phyloP scores from a whole-genome alignment of 2,888 invertebrate species.

The Diachrysia chrysitis region DNA sequence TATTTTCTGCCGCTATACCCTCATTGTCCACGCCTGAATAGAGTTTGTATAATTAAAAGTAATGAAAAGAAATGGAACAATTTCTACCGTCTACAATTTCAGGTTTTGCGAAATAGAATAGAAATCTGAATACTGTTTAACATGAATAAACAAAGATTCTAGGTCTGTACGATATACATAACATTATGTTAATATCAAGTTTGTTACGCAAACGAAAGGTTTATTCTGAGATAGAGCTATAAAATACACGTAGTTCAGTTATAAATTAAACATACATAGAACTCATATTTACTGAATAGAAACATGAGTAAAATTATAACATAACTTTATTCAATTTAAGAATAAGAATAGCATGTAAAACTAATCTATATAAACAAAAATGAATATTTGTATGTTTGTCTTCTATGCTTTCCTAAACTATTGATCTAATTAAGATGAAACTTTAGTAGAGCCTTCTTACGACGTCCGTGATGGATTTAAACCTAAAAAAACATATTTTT shows the following conservation, averaged over 20 bases:
- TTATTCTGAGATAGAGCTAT: constrained; percentile 19
- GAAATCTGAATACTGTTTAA: constrained; percentile 27
- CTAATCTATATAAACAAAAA: too few species aligned
- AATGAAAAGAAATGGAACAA: constrained; percentile 1
- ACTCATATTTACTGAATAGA: background rate
- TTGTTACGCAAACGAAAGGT: constrained; percentile 35
- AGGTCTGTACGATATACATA: constrained; percentile 44
- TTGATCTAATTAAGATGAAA: too few species aligned
- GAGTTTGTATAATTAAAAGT: constrained; percentile 43
- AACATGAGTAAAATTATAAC: background rate
- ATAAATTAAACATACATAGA: background rate
- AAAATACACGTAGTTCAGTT: background rate
- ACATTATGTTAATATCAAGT: constrained; percentile 43
- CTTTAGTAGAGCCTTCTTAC: too few species aligned
- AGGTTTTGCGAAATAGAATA: constrained; percentile 15
- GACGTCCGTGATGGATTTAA: too few species aligned
- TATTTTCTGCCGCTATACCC: constrained; percentile 29
- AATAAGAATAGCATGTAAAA: too few species aligned
- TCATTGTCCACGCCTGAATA: constrained; percentile 25
- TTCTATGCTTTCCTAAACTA: too few species aligned
- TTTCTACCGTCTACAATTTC: background rate
- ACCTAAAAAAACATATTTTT: too few species aligned
- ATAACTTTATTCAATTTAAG: too few species aligned
- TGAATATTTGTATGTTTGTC: too few species aligned
- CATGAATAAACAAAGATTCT: constrained; percentile 42